Percentiles rank a stretch among this genome's conserved stretches.
Evolutionary conservation across 2,797 vertebrate species (phyloP).

Genomic region (Rhinogobio ventralis): DNA sequence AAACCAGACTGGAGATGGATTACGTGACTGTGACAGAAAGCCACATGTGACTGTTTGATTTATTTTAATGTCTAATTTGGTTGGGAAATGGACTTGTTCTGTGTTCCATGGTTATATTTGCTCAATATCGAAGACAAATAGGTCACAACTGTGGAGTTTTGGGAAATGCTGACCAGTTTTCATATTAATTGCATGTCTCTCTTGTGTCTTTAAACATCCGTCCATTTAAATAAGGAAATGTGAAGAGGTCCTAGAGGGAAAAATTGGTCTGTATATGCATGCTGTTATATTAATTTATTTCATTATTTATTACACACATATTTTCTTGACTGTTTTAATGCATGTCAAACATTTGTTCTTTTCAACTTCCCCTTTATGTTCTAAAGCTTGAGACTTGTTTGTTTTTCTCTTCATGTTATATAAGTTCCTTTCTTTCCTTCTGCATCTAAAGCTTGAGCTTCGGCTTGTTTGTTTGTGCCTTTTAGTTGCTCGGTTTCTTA

Average conservation of each 20-base stretch:
- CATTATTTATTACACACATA: background rate
- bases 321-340: conserved; percentile 18
- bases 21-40: conserved; percentile 29
- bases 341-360: conserved; percentile 27
- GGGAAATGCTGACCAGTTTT: conserved; percentile 7
- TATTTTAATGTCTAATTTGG: conserved; percentile 2
- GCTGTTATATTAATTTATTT: conserved; percentile 26
- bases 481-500: conserved; percentile 2
- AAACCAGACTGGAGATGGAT: conserved; percentile 43
- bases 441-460: conserved; percentile 14
- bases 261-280: conserved; percentile 60
- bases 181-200: conserved; percentile 34
- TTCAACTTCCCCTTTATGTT: conserved; percentile 35
- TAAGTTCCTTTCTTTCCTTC: conserved; percentile 7
- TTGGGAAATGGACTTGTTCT: conserved; percentile 14
- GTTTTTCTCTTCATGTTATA: conserved; percentile 6
- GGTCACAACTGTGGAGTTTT: conserved; percentile 5
- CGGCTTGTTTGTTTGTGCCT: conserved; percentile 39
- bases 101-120: conserved; percentile 5
- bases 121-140: background rate
- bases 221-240: conserved; percentile 61
- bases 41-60: conserved; percentile 5
- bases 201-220: conserved; percentile 60
- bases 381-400: conserved; percentile 27
- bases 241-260: conserved; percentile 54